Conservation (phyloP, 2,888 invertebrate species). For the Nomada fucata region DNA sequence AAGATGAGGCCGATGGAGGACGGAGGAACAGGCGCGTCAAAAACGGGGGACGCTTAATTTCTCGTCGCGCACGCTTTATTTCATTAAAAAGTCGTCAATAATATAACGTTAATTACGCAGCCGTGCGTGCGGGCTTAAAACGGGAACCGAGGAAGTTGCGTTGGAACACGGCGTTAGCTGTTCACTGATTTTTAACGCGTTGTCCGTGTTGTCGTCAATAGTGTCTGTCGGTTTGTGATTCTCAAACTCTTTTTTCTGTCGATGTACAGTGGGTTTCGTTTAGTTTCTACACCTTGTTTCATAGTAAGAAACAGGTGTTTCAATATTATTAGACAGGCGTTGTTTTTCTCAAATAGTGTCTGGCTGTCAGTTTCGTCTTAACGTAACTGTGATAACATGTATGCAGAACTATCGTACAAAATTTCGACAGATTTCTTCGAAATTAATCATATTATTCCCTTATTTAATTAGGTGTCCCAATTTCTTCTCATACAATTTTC, state of each 20-base stretch:
- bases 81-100: conserved; percentile 77
- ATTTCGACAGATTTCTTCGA: too few relatives aligned
- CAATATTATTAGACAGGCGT: too few relatives aligned
- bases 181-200: not conserved
- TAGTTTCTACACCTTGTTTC: too few relatives aligned
- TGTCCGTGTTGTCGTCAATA: not conserved
- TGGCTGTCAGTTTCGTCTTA: too few relatives aligned
- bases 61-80: conserved; percentile 74
- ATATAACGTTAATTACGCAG: conserved; percentile 61
- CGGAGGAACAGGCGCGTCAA: conserved; percentile 46
- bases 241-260: not conserved
- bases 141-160: not conserved
- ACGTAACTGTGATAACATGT: too few relatives aligned
- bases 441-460: too few relatives aligned
- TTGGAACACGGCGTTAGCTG: conserved; percentile 1
- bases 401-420: too few relatives aligned
- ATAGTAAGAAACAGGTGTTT: too few relatives aligned
- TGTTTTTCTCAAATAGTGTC: too few relatives aligned
- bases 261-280: not conserved
- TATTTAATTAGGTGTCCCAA: too few relatives aligned
- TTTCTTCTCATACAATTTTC: too few relatives aligned
- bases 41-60: conserved; percentile 73
- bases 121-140: conserved; percentile 22
- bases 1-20: conserved; percentile 15
- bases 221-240: not conserved